Evolutionary conservation across 2,888 invertebrate species (phyloP), one percentile per base, ranked within the genome.

Genomic region (Balanococcus diminutus): DNA sequence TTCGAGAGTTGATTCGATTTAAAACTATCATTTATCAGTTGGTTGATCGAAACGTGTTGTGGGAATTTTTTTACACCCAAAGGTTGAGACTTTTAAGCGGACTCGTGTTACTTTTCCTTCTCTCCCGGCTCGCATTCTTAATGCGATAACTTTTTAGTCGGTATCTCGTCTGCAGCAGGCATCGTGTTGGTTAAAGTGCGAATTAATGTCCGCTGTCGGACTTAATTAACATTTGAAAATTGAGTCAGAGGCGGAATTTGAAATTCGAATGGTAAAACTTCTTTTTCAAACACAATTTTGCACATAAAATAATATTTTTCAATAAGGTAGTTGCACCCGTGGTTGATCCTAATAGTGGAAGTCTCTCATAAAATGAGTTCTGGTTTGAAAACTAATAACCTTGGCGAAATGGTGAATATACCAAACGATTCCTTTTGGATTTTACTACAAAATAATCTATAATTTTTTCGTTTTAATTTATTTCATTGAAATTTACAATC

Each of bases 1-100:
- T 32, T 56, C 31, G 83, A 28, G 19, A 61, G 56, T 83, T 31
- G 46, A 83, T 11, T 83, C 56, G 56, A 83, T 83, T 83, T 56
- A 83, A 83, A 83, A 83, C 51, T 56, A 56, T 31, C 83, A 83
- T 83, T 83, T 83, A 36, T 83, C 83, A 83, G 83, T 14, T 32
- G 32, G 19, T 31, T 28, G 81, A 81, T 81, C 25, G 81, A 81
- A 81, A 51, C 19, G 51, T 51, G 32, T 25, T 6, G 46, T 36
- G 32, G n/a, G 31, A 75, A 32, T 75, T 75, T 75, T 75, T 75
- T 16, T 75, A n/a, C n/a, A 5, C n/a, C 75, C 42, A 14, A 42
- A 42, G 3, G 3, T 42, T 3, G 42, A 42, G 42, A 14, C 42
- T 42, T 36, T 42, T 14, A 6, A 42, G 42, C 14, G 42, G 9